Base-by-base conservation (phyloP, 2,888 invertebrate species). In the Drosophila fulvimacula region DNA sequence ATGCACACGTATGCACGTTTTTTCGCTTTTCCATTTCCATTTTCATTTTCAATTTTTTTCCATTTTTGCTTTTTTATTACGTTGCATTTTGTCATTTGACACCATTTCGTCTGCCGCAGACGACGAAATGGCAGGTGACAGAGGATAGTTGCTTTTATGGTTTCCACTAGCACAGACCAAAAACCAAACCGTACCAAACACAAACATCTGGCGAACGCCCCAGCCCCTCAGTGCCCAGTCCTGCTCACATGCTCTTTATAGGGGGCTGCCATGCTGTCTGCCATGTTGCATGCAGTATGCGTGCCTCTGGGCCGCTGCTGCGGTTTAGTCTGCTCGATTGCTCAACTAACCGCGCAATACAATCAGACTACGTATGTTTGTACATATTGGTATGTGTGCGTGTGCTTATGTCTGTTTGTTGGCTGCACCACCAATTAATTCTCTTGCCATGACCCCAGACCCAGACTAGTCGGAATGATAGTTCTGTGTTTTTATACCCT, bases 11-110 rank as follows among this genome's bases (percentile, higher is more conserved):
- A 48, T 9, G 11, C 64, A 64, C 63, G 63, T 57, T 72, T 73
- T 76, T 32, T 13, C 36, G n/a, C n/a, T 13, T 30, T 34, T 13
- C 34, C 13, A 3, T 21, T 51, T 59, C 58, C 59, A 71, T 73
- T 80, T 70, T 52, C 57, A 41, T 30, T 41, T 55, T 19, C 21
- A 36, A 36, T 64, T 73, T 73, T 66, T 3, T 65, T 5, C 10
- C 24, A n/a, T 27, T 42, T 46, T 64, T 65, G 44, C 59, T 67
- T 52, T 27, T 52, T 52, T 52, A 70, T 71, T 81, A 77, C 88
- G 75, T 71, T 84, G 88, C 85, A 79, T 71, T 85, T 77, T 83
- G 84, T 76, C 80, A 85, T 88, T 83, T 82, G 87, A 86, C 89
- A 86, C 85, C 83, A 86, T 86, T 85, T 83, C 72, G 87, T 77